A percentile compares a stretch with the other conserved stretches of the same genome.
These are phyloP conservation scores for Bambusicola thoracicus DNA, from an alignment of 2,113 vertebrate species.

Conservation along the genomic window DNA sequence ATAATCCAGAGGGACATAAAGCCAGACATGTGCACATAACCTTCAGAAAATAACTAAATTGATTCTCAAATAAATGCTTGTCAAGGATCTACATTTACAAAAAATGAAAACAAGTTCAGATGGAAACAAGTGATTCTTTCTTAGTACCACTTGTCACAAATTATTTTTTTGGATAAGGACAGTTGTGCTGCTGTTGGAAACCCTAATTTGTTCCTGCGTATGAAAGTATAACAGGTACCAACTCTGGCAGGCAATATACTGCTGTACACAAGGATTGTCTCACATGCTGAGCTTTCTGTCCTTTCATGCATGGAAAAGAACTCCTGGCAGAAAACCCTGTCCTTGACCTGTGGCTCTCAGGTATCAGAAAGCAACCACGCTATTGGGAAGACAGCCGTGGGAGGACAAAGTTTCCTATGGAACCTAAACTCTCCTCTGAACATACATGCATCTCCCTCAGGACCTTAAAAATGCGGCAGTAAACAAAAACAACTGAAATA, in stretches of 20 bases:
- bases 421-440: neutral
- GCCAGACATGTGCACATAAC: neutral
- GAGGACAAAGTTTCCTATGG: neutral
- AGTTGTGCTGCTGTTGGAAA: neutral
- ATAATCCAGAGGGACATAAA: neutral
- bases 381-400: accelerated
- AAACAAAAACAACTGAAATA: slow-evolving; percentile 38
- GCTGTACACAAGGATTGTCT: neutral
- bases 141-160: neutral
- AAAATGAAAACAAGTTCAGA: neutral
- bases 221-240: neutral
- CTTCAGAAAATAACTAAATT: neutral
- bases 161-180: neutral
- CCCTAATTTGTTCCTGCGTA: neutral
- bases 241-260: neutral
- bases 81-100: neutral
- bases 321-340: neutral
- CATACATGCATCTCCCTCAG: neutral
- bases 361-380: neutral
- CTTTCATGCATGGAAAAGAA: neutral
- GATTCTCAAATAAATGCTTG: neutral
- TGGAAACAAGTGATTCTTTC: slow-evolving; percentile 9
- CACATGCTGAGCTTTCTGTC: neutral
- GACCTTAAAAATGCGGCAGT: neutral
- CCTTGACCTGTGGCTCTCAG: neutral